Evolutionary conservation across 2,888 invertebrate species (phyloP), one percentile per base, ranked within the genome.

Genomic region (Phyllotreta cruciferae): DNA sequence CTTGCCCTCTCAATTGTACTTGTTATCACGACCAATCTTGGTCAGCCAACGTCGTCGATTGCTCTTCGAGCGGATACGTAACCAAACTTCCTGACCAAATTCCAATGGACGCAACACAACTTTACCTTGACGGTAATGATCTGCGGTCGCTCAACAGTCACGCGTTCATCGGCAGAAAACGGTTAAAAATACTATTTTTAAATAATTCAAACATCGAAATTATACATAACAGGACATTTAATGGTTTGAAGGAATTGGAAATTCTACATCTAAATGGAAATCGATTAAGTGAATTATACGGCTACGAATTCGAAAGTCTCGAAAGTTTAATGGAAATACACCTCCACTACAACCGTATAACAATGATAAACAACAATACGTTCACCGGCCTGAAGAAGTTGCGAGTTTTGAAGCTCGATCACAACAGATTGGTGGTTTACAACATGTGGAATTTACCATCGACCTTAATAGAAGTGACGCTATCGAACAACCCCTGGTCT

Each of bases 51-150:
- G 90, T 93, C 52, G 92, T 93, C 55, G 92, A 93, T 80, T 93
- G 93, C 77, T 90, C 90, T 52, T 73, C 83, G 64, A 86, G 89
- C 68, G 90, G 88, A 54, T 90, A 91, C 79, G 82, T 85, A 54
- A 86, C 86, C 75, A 84, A 83, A 74, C 83, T 93, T 71, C 93
- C 93, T 13, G 90, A 91, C 70, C 88, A 89, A 82, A 91, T 95
- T 77, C 94, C 94, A 7, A 94, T 94, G 93, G 93, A 93, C 78
- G 91, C 93, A 64, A 93, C 94, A n/a, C 90, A 92, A 78, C 84
- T 94, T 70, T 92, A 92, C 77, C 84, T 95, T 66, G 93, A 93
- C 79, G 93, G 93, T 67, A 93, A 94, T 81, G 87, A 91, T 78
- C 85, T 94, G 72, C 86, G 88, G 74, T 84, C 87, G 62, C 85